Conservation (phyloP, 2,888 invertebrate genomes). For the Drosophila lacicola region DNA sequence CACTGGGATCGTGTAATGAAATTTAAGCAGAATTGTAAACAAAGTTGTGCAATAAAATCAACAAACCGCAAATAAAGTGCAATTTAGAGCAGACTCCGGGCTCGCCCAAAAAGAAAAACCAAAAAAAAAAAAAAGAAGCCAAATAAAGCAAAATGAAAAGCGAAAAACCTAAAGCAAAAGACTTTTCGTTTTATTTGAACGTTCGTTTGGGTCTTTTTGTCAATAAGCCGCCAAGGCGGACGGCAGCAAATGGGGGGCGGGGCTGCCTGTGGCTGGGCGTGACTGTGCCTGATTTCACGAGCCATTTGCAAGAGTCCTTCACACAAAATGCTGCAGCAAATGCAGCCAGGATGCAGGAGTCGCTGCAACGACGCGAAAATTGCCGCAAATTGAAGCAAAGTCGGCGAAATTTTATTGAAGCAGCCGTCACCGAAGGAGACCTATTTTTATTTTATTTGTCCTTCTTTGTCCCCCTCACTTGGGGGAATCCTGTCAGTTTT, state of each 20-base stretch:
- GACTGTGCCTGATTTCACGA: conserved; percentile 61
- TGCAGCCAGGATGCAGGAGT: conserved; percentile 28
- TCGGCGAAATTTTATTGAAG: conserved; percentile 56
- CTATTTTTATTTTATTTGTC: conserved; percentile 7
- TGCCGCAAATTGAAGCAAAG: conserved; percentile 64
- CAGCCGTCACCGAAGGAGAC: conserved; percentile 19
- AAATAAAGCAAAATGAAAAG: conserved; percentile 4
- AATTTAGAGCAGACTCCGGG: conserved; percentile 61
- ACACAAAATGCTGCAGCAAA: conserved; percentile 30
- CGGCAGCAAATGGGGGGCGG: conserved; percentile 8
- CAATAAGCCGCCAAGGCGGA: conserved; percentile 32
- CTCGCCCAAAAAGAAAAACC: conserved; percentile 13
- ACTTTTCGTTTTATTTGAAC: conserved; percentile 52
- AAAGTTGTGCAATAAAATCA: conserved; percentile 76
- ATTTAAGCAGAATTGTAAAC: conserved; percentile 77
- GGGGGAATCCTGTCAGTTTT: conserved; percentile 7
- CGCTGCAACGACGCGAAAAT: conserved; percentile 51
- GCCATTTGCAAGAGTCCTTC: conserved; percentile 65
- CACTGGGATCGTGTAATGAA: conserved; percentile 73
- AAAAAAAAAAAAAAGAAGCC: neutral
- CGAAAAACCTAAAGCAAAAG: conserved; percentile 23
- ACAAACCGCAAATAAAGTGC: conserved; percentile 76
- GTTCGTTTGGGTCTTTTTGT: conserved; percentile 46
- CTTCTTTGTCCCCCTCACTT: neutral
- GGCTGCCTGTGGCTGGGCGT: conserved; percentile 27